phyloP scores from a whole-genome alignment of 1,140 invertebrate genomes.

The Megalonaias nervosa region DNA sequence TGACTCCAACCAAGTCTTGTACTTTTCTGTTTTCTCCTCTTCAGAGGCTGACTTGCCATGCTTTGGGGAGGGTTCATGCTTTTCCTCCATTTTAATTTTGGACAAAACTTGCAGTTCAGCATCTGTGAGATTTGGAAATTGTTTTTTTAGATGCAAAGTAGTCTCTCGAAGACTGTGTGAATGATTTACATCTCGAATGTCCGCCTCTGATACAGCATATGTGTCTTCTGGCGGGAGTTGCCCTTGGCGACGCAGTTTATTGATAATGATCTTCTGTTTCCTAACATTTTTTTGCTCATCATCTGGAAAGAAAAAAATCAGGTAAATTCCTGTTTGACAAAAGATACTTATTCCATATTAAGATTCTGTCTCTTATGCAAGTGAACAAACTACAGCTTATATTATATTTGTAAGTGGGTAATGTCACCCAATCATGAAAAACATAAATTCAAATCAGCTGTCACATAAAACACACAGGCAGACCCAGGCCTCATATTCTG shows the following conservation, averaged over 20 bases:
- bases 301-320: constrained; percentile 43
- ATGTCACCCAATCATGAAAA: too few species aligned
- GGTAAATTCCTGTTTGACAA: background rate
- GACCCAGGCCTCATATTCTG: too few species aligned
- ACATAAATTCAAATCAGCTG: too few species aligned
- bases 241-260: constrained; percentile 76
- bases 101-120: constrained; percentile 10
- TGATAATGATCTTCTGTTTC: constrained; percentile 91
- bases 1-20: constrained; percentile 44
- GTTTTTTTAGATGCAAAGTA: constrained; percentile 10
- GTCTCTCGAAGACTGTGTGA: background rate
- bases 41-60: constrained; percentile 1
- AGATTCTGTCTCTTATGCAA: background rate
- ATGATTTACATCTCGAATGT: constrained; percentile 2
- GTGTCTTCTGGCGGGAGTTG: constrained; percentile 54
- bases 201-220: constrained; percentile 37
- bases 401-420: too few species aligned
- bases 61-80: background rate
- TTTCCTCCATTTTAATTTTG: constrained; percentile 8
- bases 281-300: constrained; percentile 90
- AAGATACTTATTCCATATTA: background rate
- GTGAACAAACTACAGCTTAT: background rate
- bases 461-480: too few species aligned
- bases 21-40: constrained; percentile 5
- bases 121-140: constrained; percentile 23